Conservation (phyloP, 1,140 invertebrate species). For the Meteorus sp. region DNA sequence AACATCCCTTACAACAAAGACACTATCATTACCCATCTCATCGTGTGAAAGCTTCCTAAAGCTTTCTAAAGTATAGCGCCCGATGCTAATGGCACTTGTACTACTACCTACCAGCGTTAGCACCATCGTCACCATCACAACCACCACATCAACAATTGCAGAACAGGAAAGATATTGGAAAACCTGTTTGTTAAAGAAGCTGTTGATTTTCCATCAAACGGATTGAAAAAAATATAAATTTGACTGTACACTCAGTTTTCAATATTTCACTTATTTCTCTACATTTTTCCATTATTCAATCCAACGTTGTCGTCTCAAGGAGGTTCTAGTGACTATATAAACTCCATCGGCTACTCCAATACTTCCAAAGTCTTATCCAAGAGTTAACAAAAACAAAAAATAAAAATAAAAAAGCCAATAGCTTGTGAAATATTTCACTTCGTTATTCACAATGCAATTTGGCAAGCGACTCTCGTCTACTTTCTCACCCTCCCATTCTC, state of each 20-base stretch:
- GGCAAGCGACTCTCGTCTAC: too few species aligned
- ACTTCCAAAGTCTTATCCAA: background rate
- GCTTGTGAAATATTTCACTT: too few species aligned
- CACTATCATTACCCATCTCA: too few species aligned
- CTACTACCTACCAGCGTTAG: slow-evolving; percentile 30
- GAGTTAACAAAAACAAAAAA: background rate
- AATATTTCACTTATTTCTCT: background rate
- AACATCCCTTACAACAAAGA: too few species aligned
- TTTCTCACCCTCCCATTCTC: too few species aligned
- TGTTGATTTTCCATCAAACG: slow-evolving; percentile 41
- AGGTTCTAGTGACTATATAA: too few species aligned
- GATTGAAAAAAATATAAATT: background rate
- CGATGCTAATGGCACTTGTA: slow-evolving; percentile 46
- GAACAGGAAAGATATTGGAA: slow-evolving; percentile 36
- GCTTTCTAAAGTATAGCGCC: slow-evolving; percentile 45
- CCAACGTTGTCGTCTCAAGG: too few species aligned
- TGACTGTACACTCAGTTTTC: background rate
- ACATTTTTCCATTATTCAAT: background rate
- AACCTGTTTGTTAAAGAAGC: slow-evolving; percentile 46
- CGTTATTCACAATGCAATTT: slow-evolving; percentile 9
- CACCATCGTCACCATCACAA: too few species aligned
- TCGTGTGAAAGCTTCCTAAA: too few species aligned
- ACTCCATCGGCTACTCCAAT: too few species aligned
- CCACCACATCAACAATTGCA: too few species aligned
- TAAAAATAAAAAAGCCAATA: background rate